Evolutionary conservation across 2,888 invertebrate genomes (phyloP).

Genomic region (Trachelus iudaicus): DNA sequence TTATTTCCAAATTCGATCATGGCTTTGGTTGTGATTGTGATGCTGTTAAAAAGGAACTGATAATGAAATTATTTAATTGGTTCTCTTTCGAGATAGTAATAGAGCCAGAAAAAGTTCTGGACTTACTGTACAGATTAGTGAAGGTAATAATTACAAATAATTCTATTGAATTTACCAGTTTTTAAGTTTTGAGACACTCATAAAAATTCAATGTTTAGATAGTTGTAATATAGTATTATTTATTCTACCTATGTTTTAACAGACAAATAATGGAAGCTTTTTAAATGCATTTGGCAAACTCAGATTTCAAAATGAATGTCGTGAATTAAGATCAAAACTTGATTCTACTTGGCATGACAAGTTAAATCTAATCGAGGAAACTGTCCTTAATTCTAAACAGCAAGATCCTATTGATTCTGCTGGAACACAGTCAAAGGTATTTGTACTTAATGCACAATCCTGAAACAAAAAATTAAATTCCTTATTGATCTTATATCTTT

Average conservation of each 20-base stretch:
- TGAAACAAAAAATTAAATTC: not conserved
- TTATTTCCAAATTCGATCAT: constrained; percentile 73
- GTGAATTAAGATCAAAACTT: constrained; percentile 40
- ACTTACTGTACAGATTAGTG: constrained; percentile 69
- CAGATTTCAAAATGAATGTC: constrained; percentile 48
- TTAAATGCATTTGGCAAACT: constrained; percentile 45
- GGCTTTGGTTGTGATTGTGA: constrained; percentile 74
- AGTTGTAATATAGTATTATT: constrained; percentile 17
- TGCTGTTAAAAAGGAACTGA: constrained; percentile 70
- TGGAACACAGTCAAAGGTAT: not conserved
- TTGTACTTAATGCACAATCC: not conserved
- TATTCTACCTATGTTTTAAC: constrained; percentile 18
- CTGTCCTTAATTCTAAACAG: constrained; percentile 26
- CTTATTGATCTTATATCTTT: not conserved
- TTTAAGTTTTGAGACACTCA: not conserved
- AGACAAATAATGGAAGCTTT: constrained; percentile 42
- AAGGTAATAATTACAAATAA: constrained; percentile 64
- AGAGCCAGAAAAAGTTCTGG: constrained; percentile 70
- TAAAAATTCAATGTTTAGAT: constrained; percentile 15
- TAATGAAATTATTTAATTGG: constrained; percentile 73
- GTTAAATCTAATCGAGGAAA: constrained; percentile 45
- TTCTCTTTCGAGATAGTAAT: constrained; percentile 70
- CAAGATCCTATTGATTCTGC: not conserved
- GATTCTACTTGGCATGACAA: constrained; percentile 42
- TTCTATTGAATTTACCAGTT: not conserved